Evolutionary conservation across 2,888 invertebrate genomes (phyloP), one percentile per base, ranked within the genome.

Genomic region (Acleris laterana): DNA sequence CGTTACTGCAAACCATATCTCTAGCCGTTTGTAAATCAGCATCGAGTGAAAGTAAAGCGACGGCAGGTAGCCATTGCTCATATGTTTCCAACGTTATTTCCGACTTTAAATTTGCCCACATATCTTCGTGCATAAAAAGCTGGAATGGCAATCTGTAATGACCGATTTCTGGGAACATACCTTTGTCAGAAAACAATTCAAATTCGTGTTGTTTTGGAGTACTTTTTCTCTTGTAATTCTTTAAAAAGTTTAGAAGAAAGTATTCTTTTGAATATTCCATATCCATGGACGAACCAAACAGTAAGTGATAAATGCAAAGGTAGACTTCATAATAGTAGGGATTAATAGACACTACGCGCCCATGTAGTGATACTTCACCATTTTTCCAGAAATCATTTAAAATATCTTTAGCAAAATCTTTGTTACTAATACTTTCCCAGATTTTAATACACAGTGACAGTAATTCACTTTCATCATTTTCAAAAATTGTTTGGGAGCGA

Each of bases 1-100:
- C 93, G 66, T 92, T 93, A 74, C 93, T 93, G 70, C 93, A 93
- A 73, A 93, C 89, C 93, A 93, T 93, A 73, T 93, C 93, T 72
- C 80, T 86, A n/a, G 90, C 89, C 38, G 87, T 90, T 78, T 93
- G 93, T 66, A 83, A 72, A 78, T 93, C 88, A 17, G 84, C 81
- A 72, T 93, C 89, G 20, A 93, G 80, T 38, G 87, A 80, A 48
- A 93, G 77, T 68, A 93, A 80, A 48, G 87, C 76, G 46, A 89
- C 92, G 49, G 87, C 82, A 20, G 91, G 90, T 55, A 93, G 71
- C 93, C 93, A 93, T 44, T 83, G 83, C 74, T 91, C 90, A 69
- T 93, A 93, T 5, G 93, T 90, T 78, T 90, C 90, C 71, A 93
- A 74, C 9, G 93, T 93, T 68, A 93, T 90, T 83, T 93, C 93